A percentile compares a stretch with the other conserved stretches of the same genome.
Conservation (phyloP, 2,113 vertebrate species). For the Amphiprion ocellaris region DNA sequence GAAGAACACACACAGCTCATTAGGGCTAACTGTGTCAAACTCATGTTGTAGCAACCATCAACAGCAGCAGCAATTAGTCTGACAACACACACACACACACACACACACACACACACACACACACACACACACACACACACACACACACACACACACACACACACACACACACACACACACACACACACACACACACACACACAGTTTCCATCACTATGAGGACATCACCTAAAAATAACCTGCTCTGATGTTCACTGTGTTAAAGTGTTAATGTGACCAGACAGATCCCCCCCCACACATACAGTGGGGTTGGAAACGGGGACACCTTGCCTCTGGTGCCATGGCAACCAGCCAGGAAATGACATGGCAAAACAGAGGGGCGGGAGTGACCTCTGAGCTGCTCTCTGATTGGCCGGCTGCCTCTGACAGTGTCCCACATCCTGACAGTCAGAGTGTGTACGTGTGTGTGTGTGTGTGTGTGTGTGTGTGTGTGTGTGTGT, state of each 20-base stretch:
- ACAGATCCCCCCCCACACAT: not conserved
- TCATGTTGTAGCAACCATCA: not conserved
- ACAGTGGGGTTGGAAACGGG: not conserved
- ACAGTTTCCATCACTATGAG: not conserved
- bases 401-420: constrained; percentile 33
- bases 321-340: constrained; percentile 50
- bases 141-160: not conserved
- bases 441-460: not conserved
- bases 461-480: not conserved
- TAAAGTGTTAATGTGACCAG: constrained; percentile 10
- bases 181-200: constrained; percentile 5
- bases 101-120: constrained; percentile 5
- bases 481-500: not conserved
- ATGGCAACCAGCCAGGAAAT: constrained; percentile 68
- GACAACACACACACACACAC: not conserved
- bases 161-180: not conserved
- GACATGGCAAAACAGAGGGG: constrained; percentile 18
- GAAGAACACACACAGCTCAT: constrained; percentile 5
- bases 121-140: constrained; percentile 9
- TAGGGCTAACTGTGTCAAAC: not conserved
- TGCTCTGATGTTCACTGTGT: too few relatives aligned
- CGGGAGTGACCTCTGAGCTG: constrained; percentile 2
- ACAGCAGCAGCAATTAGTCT: not conserved
- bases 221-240: too few relatives aligned
- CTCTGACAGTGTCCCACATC: constrained; percentile 5